Conservation (phyloP, 2,113 vertebrate genomes). For the Osmerus eperlanus region DNA sequence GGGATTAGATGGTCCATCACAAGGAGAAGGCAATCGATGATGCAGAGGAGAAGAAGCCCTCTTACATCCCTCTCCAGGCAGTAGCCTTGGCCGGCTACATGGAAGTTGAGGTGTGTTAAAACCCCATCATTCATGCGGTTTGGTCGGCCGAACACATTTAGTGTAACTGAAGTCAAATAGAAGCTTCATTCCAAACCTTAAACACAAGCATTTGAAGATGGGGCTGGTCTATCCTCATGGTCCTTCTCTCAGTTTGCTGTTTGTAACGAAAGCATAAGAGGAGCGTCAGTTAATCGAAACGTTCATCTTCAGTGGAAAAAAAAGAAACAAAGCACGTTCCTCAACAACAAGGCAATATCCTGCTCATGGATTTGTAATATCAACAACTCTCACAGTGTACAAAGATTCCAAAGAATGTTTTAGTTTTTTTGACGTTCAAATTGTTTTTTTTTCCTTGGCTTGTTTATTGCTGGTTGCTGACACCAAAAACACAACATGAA, state of each 20-base stretch:
- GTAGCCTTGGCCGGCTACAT: constrained; percentile 25
- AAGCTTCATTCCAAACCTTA: not conserved
- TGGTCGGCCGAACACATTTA: constrained; percentile 28
- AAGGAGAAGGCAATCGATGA: not conserved
- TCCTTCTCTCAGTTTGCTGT: too few species aligned
- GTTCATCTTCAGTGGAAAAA: not conserved
- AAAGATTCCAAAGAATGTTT: too few species aligned
- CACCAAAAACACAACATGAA: constrained; percentile 13
- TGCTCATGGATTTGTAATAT: too few species aligned
- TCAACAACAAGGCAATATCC: not conserved
- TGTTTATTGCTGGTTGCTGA: not conserved
- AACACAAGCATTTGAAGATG: too few species aligned
- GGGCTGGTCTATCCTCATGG: too few species aligned
- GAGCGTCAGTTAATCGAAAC: too few species aligned
- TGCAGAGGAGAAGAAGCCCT: constrained; percentile 49
- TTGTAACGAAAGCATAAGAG: too few species aligned
- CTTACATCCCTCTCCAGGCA: constrained; percentile 19
- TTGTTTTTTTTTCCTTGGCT: too few species aligned
- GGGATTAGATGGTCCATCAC: constrained; percentile 54
- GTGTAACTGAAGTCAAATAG: not conserved
- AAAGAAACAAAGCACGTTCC: not conserved
- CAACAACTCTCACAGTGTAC: too few species aligned
- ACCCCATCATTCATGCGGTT: constrained; percentile 33
- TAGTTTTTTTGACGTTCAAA: too few species aligned
- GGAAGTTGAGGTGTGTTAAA: constrained; percentile 14